Base-by-base conservation (phyloP, 2,113 vertebrate genomes). In the Tor tambroides region DNA sequence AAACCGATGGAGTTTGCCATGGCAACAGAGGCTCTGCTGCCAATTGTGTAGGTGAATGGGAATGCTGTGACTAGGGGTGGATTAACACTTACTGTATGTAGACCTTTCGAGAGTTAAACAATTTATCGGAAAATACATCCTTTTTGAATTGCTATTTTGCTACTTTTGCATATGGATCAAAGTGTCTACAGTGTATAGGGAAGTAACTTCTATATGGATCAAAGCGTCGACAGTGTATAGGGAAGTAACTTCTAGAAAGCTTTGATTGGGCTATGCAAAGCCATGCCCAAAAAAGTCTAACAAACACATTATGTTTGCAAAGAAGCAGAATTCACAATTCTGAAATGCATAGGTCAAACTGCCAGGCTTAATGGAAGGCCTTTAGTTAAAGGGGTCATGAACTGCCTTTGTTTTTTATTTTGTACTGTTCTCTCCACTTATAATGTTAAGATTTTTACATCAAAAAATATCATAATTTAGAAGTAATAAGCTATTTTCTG, bases 1-100 rank as follows among this genome's bases (percentile, higher is more conserved):
- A 90, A 89, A 88, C 89, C 77, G 75, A 75, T 84, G 74, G 80
- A 71, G 67, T 87, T 91, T 86, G 88, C 90, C 86, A 88, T 91
- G 88, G 88, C 83, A 91, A 91, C 91, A 88, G 83, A 56, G 49
- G 77, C 51, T 85, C 83, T 87, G 63, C 75, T 79, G 81, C 85
- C 86, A 84, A 61, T 84, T 76, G 71, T 83, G 76, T 63, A 84
- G 67, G 83, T 89, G 85, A 89, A 91, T 89, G 87, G 79, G 59
- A 71, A 83, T 86, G 72, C 65, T 74, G 32, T 51, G 85, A 89
- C 85, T 88, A 83, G 85, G 71, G 51, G 61, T 83, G 78, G 80
- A 81, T 77, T 87, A 83, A 87, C 84, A 89, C 59, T 82, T 71
- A 71, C 41, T 51, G 43, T n/a, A 79, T 85, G 38, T 67, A 49